Base-by-base conservation (phyloP, 2,888 invertebrate species). In the Zeuzera pyrina region DNA sequence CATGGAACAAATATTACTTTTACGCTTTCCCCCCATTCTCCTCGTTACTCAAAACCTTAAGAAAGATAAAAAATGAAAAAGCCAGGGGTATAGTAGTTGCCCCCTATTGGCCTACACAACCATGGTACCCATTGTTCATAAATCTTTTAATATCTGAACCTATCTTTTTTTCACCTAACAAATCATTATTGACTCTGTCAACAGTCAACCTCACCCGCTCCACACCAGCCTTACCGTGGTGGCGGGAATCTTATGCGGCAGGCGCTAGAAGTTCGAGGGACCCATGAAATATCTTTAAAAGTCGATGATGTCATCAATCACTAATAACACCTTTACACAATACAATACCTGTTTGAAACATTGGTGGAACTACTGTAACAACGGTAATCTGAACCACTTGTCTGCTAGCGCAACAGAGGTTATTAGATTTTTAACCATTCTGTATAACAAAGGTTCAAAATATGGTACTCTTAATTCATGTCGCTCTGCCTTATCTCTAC, bases 171-270 rank as follows among this genome's bases (percentile, higher is more conserved):
- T 12, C 19, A 10, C 30, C 30, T 22, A 12, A 22, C 22, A 4
- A 4, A n/a, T 3, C n/a, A n/a, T 15, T 30, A 12, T 22, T 30
- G 12, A 3, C 3, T 29, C 16, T 15, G 15, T 16, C 15, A 15
- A 15, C 29, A 29, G 29, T 15, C 11, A 29, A 15, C 10, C n/a
- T 15, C 29, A 29, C n/a, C 27, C 27, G 7, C 27, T 27, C 5
- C 11, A 27, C 13, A 13, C 27, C 5, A 13, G 13, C 3, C 29
- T 15, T 13, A 27, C 27, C 27, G 12, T 27, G 27, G 13, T 27
- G 27, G 27, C 27, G 13, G 45, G 31, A 26, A 43, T 13, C 33
- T 39, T 47, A 38, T 49, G 42, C 30, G 42, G 44, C 15, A 45
- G 13, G 12, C 38, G 14, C 12, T 43, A 15, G 4, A 41, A 16